Evolutionary conservation across 2,888 invertebrate species (phyloP).

Genomic region (Gymnocheta viridis): DNA sequence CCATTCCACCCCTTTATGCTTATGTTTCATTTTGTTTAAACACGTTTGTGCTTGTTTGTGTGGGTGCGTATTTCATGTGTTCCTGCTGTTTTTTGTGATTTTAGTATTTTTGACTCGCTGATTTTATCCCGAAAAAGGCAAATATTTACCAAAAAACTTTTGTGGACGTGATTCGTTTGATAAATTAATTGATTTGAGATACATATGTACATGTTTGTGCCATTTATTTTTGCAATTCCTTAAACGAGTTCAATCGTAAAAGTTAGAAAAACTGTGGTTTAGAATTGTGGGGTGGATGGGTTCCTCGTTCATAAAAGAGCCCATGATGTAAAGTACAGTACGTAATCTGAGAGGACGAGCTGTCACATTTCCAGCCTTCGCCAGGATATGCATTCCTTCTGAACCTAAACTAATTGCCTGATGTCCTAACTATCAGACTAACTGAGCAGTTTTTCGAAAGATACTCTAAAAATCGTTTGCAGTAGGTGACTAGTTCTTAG

Average conservation of each 20-base stretch:
- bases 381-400: no score
- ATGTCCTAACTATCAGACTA: no score
- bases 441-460: no score
- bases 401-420: no score
- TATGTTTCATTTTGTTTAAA: not conserved
- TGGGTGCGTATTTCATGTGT: not conserved
- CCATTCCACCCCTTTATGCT: not conserved
- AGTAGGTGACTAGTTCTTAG: not conserved
- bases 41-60: not conserved
- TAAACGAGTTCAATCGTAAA: not conserved
- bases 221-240: not conserved
- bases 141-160: conserved; percentile 67
- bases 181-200: conserved; percentile 69
- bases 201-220: conserved; percentile 6
- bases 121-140: conserved; percentile 30
- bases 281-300: no score
- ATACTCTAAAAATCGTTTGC: no score
- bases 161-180: conserved; percentile 72
- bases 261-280: not conserved
- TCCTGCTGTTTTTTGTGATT: conserved; percentile 5
- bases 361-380: no score
- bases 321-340: no score
- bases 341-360: no score
- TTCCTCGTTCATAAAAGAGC: no score
- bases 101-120: conserved; percentile 46